phyloP scores from a whole-genome alignment of 2,888 invertebrate species.

The Sericinus montela region DNA sequence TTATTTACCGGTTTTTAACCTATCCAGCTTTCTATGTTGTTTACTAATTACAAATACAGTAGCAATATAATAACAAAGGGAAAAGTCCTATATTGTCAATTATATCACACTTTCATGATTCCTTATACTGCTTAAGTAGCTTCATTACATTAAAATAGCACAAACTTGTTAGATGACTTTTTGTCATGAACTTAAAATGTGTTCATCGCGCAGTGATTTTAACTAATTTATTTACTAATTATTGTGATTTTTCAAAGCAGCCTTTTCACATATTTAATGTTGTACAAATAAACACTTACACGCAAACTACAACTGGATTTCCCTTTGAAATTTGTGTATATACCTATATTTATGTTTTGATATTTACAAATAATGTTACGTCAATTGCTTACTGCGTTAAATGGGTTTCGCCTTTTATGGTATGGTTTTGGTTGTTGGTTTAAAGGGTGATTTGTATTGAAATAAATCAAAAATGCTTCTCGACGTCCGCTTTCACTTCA shows the following conservation, averaged over 20 bases:
- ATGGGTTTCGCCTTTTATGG: background rate
- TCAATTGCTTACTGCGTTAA: background rate
- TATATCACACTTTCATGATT: conserved; percentile 15
- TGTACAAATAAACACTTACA: background rate
- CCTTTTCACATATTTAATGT: background rate
- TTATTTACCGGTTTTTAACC: background rate
- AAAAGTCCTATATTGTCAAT: background rate
- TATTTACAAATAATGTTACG: background rate
- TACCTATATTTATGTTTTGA: background rate
- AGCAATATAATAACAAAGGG: background rate
- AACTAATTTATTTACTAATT: background rate
- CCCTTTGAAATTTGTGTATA: background rate
- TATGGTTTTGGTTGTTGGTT: background rate
- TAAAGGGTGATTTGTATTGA: too few species aligned
- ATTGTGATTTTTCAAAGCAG: background rate
- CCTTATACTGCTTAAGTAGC: conserved; percentile 13
- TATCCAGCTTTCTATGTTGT: too few species aligned
- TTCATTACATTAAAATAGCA: conserved; percentile 1
- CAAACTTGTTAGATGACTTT: background rate
- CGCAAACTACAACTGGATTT: background rate
- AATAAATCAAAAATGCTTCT: too few species aligned
- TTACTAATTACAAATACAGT: background rate
- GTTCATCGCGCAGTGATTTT: background rate
- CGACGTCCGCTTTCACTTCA: too few species aligned
- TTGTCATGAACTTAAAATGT: background rate